Evolutionary conservation across 2,797 vertebrate genomes (phyloP).

Genomic region (Limosa lapponica): DNA sequence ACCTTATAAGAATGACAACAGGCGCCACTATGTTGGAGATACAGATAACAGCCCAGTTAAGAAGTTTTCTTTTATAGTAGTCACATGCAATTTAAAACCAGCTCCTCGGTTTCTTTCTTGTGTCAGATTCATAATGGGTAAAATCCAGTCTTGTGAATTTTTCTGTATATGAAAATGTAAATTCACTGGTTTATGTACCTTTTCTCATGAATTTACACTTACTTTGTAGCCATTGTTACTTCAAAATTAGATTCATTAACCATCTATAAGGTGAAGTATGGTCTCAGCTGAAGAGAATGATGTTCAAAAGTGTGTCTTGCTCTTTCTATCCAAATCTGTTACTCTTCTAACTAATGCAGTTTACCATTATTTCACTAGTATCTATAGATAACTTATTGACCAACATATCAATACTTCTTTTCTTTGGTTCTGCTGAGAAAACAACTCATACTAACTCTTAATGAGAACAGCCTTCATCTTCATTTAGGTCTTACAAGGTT

Average conservation of each 20-base stretch:
- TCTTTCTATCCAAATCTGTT: not conserved
- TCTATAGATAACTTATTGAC: not conserved
- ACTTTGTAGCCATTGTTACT: not conserved
- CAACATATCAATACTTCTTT: not conserved
- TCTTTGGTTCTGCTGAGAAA: not conserved
- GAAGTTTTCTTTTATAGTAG: not conserved
- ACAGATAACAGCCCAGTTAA: not conserved
- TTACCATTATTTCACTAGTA: not conserved
- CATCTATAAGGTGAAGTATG: not conserved
- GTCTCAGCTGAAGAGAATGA: not conserved
- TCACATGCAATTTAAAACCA: not conserved
- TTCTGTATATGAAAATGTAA: not conserved
- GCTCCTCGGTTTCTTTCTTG: not conserved
- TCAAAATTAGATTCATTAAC: not conserved
- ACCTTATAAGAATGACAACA: not conserved
- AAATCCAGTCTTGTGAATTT: not conserved
- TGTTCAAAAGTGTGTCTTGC: not conserved
- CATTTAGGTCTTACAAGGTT: not conserved
- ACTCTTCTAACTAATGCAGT: not conserved
- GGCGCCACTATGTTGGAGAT: not conserved
- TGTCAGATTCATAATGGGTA: not conserved
- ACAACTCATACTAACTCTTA: not conserved
- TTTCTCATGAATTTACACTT: not conserved
- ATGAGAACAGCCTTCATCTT: not conserved
- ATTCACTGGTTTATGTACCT: not conserved